Conservation (phyloP, 2,797 vertebrate genomes). For the Brotula barbata region DNA sequence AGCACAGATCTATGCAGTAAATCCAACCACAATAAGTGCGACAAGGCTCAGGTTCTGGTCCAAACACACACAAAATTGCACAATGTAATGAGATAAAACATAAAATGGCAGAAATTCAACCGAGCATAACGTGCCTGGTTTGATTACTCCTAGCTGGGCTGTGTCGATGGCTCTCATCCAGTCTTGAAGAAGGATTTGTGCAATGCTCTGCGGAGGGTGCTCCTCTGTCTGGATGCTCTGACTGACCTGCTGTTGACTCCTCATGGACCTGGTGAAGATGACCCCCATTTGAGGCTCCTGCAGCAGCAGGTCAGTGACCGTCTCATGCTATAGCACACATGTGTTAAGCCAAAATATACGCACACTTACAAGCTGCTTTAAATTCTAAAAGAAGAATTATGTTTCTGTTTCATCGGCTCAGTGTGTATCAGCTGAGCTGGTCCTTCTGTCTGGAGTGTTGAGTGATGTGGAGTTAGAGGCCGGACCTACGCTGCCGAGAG, state of each 20-base stretch:
- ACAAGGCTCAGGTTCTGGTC: too few relatives aligned
- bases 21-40: too few relatives aligned
- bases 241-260: slow-evolving; percentile 72
- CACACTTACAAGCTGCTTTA: background rate
- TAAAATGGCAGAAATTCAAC: too few relatives aligned
- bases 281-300: slow-evolving; percentile 69
- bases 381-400: background rate
- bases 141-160: slow-evolving; percentile 43
- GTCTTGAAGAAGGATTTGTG: slow-evolving; percentile 74
- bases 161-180: slow-evolving; percentile 23
- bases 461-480: slow-evolving; percentile 71
- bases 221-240: slow-evolving; percentile 74
- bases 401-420: slow-evolving; percentile 41
- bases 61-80: too few relatives aligned
- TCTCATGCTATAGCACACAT: background rate
- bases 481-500: slow-evolving; percentile 34
- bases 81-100: too few relatives aligned
- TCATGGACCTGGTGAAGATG: slow-evolving; percentile 57
- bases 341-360: too few relatives aligned
- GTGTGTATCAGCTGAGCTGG: slow-evolving; percentile 81
- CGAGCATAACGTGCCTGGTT: too few relatives aligned
- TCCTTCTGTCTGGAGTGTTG: slow-evolving; percentile 76
- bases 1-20: too few relatives aligned
- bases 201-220: slow-evolving; percentile 72
- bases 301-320: slow-evolving; percentile 77